phyloP scores from a whole-genome alignment of 2,113 vertebrate species.

The Pogonocichla stellata region DNA sequence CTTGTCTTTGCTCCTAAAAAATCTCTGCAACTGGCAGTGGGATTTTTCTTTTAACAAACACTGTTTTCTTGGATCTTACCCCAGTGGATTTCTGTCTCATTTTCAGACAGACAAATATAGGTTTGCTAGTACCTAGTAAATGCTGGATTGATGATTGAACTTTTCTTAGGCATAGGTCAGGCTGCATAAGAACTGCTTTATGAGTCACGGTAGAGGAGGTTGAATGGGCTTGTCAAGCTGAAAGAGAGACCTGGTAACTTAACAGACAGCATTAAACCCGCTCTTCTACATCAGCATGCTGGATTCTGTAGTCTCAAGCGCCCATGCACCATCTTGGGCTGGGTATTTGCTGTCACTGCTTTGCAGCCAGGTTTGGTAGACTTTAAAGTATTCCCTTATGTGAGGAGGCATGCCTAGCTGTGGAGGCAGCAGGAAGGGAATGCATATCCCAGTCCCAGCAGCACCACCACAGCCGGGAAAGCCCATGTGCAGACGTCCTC shows the following conservation, averaged over 20 bases:
- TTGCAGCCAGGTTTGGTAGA: not conserved
- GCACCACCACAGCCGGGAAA: not conserved
- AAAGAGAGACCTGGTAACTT: not conserved
- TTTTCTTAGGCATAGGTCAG: not conserved
- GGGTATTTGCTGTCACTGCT: not conserved
- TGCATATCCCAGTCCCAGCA: rapidly evolving
- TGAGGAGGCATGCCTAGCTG: not conserved
- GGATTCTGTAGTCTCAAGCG: not conserved
- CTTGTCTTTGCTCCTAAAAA: not conserved
- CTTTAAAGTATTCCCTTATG: not conserved
- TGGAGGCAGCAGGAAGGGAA: not conserved
- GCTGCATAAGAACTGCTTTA: not conserved
- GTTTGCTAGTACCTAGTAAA: not conserved
- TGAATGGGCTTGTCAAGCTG: not conserved
- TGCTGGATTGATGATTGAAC: not conserved
- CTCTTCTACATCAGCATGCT: not conserved
- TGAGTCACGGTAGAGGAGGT: not conserved
- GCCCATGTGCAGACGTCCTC: not conserved
- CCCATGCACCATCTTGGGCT: rapidly evolving
- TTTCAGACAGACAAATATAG: not conserved
- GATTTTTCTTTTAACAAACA: not conserved
- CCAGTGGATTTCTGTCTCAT: not conserved
- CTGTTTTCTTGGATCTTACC: not conserved
- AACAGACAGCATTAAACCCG: rapidly evolving
- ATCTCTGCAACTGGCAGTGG: not conserved